These are phyloP conservation scores for Mionectes olivaceus DNA, from an alignment of 2,797 vertebrate species.

Conservation along the genomic window DNA sequence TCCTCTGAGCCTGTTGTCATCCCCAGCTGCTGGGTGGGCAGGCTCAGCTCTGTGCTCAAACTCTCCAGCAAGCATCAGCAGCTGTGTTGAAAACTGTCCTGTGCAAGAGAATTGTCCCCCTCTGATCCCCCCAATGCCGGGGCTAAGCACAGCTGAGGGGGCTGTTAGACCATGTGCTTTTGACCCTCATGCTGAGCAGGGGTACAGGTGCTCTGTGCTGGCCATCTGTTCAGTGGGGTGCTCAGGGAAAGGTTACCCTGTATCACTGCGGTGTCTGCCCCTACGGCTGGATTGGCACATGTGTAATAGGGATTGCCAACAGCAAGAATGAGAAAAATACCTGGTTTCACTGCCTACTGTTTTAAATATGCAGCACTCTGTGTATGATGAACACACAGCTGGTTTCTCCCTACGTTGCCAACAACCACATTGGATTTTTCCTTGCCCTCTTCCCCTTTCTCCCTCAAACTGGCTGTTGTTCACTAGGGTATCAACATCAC, in stretches of 20 bases:
- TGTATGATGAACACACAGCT: not conserved
- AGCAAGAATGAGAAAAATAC: not conserved
- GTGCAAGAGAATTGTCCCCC: fast-evolving
- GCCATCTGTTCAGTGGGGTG: too few relatives aligned
- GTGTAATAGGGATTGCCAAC: not conserved
- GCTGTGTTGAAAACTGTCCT: not conserved
- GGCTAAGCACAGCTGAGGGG: fast-evolving
- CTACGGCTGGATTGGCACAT: fast-evolving
- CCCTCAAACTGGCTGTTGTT: not conserved
- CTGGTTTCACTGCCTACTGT: fast-evolving
- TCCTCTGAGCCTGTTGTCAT: not conserved
- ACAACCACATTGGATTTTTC: not conserved
- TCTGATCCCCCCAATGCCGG: not conserved
- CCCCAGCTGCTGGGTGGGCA: not conserved
- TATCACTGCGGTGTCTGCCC: not conserved
- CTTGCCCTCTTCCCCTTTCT: not conserved
- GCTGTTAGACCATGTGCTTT: not conserved
- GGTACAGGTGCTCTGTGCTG: too few relatives aligned
- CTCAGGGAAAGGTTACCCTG: not conserved
- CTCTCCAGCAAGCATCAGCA: not conserved
- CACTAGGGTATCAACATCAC: not conserved
- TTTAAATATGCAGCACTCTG: not conserved
- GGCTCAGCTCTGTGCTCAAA: not conserved
- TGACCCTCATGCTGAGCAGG: fast-evolving
- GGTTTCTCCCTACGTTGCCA: not conserved